Conservation (phyloP, 2,797 vertebrate species). For the Threskiornis aethiopicus region DNA sequence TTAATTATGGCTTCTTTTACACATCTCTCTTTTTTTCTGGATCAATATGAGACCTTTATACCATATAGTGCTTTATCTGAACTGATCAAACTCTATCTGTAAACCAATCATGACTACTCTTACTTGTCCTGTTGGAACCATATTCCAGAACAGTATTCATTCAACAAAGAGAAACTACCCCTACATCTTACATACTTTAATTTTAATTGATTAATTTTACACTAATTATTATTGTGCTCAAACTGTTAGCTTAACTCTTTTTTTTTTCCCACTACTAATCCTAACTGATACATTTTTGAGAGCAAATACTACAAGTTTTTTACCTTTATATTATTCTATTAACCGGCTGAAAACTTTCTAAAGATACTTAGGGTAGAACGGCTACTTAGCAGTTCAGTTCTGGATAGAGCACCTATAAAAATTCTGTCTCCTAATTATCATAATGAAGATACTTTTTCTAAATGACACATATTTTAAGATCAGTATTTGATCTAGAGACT, state of each 20-base stretch:
- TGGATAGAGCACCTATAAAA: not conserved
- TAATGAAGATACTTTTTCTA: not conserved
- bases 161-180: not conserved
- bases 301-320: not conserved
- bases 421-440: not conserved
- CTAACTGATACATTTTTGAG: not conserved
- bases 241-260: not conserved
- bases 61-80: not conserved
- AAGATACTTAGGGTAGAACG: not conserved
- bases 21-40: not conserved
- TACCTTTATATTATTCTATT: not conserved
- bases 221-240: not conserved
- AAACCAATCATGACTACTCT: not conserved
- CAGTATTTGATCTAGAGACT: not conserved
- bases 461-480: not conserved
- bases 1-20: not conserved
- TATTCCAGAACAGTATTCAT: not conserved
- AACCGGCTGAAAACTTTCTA: not conserved
- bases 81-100: not conserved
- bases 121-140: not conserved
- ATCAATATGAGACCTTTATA: not conserved
- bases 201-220: not conserved
- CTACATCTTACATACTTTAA: not conserved
- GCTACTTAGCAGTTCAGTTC: not conserved
- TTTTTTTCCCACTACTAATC: not conserved